Percentiles rank a stretch among this genome's conserved stretches.
Evolutionary conservation across 2,797 vertebrate species (phyloP).

Genomic region (Galago senegalensis): DNA sequence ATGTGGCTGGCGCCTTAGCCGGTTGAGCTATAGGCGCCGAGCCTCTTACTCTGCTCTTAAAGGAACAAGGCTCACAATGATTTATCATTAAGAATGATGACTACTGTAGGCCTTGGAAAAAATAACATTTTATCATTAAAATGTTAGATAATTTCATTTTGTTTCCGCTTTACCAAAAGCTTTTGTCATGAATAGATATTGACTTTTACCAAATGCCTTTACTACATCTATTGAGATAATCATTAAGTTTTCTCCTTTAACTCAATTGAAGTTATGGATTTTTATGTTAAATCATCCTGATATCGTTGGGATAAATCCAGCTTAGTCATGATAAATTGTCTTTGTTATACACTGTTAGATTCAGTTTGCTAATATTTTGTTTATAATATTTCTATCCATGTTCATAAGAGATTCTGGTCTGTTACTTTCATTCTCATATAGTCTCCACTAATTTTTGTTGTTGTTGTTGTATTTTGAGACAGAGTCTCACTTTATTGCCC

Average conservation of each 20-base stretch:
- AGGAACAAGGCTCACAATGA: not conserved
- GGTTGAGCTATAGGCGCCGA: no score
- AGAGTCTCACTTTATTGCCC: no score
- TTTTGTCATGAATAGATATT: not conserved
- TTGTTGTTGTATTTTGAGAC: no score
- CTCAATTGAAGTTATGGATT: not conserved
- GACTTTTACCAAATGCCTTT: not conserved
- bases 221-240: not conserved
- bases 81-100: not conserved
- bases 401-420: not conserved
- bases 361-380: not conserved
- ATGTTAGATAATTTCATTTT: not conserved
- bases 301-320: conserved; percentile 8
- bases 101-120: not conserved
- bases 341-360: not conserved
- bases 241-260: conserved; percentile 15
- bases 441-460: not conserved
- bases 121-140: not conserved
- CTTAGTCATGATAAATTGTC: conserved; percentile 17
- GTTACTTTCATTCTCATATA: not conserved
- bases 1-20: no score
- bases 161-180: not conserved
- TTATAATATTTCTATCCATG: not conserved
- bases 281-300: conserved; percentile 5
- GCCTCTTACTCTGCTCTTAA: not conserved